Evolutionary conservation across 2,888 invertebrate genomes (phyloP), one percentile per base, ranked within the genome.

Genomic region (Lagria hirta): DNA sequence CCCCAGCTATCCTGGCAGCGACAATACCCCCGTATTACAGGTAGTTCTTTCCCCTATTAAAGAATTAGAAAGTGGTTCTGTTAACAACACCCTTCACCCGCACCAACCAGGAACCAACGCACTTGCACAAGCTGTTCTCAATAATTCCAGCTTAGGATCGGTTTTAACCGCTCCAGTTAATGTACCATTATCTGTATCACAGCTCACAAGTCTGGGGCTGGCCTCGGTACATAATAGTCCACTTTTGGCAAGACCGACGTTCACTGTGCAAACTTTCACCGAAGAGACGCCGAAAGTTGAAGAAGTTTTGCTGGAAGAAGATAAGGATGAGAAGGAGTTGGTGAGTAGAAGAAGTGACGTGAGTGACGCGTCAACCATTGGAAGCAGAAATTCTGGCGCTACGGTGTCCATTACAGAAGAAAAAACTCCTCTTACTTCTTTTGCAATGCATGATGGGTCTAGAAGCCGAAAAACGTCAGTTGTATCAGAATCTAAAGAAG

Each of bases 41-140:
- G 87, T 89, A 15, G 81, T 87, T 22, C 73, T 91, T 8, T 88
- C 88, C 1, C 89, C 90, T 1, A 91, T 91, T 48, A 88, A 88
- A 67, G 91, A 91, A 72, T 74, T 86, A 54, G 91, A 90, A 58
- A 81, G 79, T 20, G 65, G 68, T 29, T 85, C 85, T 1, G 84
- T 84, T 30, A 84, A 84, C 65, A 85, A 84, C 63, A 85, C 85
- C 28, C 68, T 85, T 55, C 84, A 84, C 65, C 79, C 84, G 15
- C 63, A 84, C 15, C 81, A 84, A 70, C 82, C 86, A 3, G 81
- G 84, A 5, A 85, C 88, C 1, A 81, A 85, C 1, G 88, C 89
- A 3, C 72, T 89, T 46, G 89, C 89, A 3, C 86, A 88, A 65
- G 86, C 88, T 1, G 83, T 89, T 6, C 71, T 88, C 2, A n/a